These are phyloP conservation scores for Marasmarcha lunaedactyla DNA, from an alignment of 2,888 invertebrate species.

Conservation along the genomic window DNA sequence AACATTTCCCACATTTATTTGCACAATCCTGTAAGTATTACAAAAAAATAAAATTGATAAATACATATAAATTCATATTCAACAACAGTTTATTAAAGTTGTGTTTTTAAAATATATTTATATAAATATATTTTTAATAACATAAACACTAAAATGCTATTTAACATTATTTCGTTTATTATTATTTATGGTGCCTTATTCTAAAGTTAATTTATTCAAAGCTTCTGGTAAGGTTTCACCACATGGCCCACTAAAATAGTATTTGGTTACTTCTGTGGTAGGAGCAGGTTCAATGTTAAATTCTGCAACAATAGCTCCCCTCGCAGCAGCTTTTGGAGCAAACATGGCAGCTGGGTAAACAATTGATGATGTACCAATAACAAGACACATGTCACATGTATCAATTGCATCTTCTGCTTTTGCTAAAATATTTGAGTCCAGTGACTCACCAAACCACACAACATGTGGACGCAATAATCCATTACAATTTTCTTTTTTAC, in stretches of 20 bases:
- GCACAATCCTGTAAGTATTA: too few species aligned
- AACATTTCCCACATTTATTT: too few species aligned
- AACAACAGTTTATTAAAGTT: too few species aligned
- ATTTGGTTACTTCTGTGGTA: slow-evolving; percentile 48
- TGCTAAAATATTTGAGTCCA: slow-evolving; percentile 65
- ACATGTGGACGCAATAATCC: slow-evolving; percentile 84
- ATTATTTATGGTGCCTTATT: too few species aligned
- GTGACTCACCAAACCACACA: slow-evolving; percentile 89
- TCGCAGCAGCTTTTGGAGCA: slow-evolving; percentile 79
- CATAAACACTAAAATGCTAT: too few species aligned
- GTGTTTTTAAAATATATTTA: too few species aligned
- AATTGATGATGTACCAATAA: slow-evolving; percentile 88
- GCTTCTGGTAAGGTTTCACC: too few species aligned
- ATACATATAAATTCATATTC: too few species aligned
- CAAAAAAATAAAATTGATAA: too few species aligned
- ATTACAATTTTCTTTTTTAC: slow-evolving; percentile 76
- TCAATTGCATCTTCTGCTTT: slow-evolving; percentile 74
- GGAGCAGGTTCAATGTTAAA: slow-evolving; percentile 63
- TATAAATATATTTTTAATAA: too few species aligned
- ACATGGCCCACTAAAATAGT: slow-evolving; percentile 59
- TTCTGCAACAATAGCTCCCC: slow-evolving; percentile 69
- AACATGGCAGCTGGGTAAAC: slow-evolving; percentile 92
- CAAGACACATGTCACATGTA: slow-evolving; percentile 81
- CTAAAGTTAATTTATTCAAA: too few species aligned
- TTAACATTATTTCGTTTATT: too few species aligned